Evolutionary conservation across 1,140 invertebrate species (phyloP), one percentile per base, ranked within the genome.

Genomic region (Lepidotrigona ventralis): DNA sequence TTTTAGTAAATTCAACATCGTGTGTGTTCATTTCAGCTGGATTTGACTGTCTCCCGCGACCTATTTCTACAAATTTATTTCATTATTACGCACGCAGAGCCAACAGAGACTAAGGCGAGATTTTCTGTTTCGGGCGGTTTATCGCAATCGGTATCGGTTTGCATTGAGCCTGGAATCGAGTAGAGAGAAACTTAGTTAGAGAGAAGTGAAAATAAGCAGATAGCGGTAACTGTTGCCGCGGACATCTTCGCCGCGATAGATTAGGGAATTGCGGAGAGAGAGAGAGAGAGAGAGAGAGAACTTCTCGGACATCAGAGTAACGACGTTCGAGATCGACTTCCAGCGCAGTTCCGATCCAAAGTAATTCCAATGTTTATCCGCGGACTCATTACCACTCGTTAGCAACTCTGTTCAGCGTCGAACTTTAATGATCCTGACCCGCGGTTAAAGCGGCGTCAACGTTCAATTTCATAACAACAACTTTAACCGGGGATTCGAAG

Each of bases 121-220:
- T n/a, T 81, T 75, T 85, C 74, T 56, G 19, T 66, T 77, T 33
- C 33, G 4, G 33, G 33, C 33, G 23, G 19, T n/a, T n/a, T n/a
- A 64, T 0, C 12, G 58, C 23, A 56, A 87, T 78, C 79, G 84
- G 63, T 86, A 77, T 66, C 68, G 64, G 64, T 56, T 76, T 60
- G 80, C 76, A 29, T 85, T 69, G 77, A 5, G 5, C n/a, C 75
- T 72, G 63, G 78, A 77, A 74, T 33, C 66, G 63, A 19, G 19
- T 26, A 60, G n/a, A 60, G 51, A 63, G 73, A 39, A 88, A 88
- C 78, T 87, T 76, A 51, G 86, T 79, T 78, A 79, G 39, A 78
- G 86, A 80, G 86, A 88, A 88, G 87, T 83, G 86, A 88, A 88
- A 88, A 88, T 88, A 88, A 88, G 75, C 86, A 83, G 79, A 87